Evolutionary conservation across 2,888 invertebrate species (phyloP), one percentile per base, ranked within the genome.

Genomic region (Gari tellinella): DNA sequence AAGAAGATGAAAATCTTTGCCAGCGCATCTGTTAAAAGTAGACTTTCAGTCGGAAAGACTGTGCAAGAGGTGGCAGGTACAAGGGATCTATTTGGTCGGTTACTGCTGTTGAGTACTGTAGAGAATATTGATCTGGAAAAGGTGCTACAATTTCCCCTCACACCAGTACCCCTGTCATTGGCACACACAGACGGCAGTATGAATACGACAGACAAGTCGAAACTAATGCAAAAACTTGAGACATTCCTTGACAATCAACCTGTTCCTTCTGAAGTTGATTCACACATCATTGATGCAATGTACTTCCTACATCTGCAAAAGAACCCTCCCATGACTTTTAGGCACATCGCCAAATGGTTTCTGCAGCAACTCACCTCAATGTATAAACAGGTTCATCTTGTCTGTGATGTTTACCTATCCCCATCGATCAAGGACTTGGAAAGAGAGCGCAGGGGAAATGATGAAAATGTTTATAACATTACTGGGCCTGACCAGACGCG

Each of bases 1-100:
- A 58, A 57, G 15, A 79, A 79, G 37, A 25, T n/a, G 12, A 55
- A 62, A 12, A 75, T 65, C 26, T 70, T 69, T 52, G 61, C 77
- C n/a, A 17, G 23, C 1, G 21, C 2, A 23, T 58, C 62, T 12
- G 51, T 60, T 1, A 55, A 46, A 23, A 53, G 17, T 2, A 31
- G 12, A 48, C 45, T n/a, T 48, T 0, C n/a, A n/a, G 12, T 10
- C 15, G 15, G 14, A 0, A 31, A 31, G 31, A 31, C 4, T 31
- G 31, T 31, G 31, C 53, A 21, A 43, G 51, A 72, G 51, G 48
- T 68, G 7, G 21, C 5, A 25, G 49, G 64, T n/a, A 40, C 56
- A 17, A 43, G 67, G 46, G 63, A 77, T 56, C 26, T 77, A 3
- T 68, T 77, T 55, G 77, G 77, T 3, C 56, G 72, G 7, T 23